Base-by-base conservation (phyloP, 1,140 invertebrate genomes). In the Tetramorium alpestre region DNA sequence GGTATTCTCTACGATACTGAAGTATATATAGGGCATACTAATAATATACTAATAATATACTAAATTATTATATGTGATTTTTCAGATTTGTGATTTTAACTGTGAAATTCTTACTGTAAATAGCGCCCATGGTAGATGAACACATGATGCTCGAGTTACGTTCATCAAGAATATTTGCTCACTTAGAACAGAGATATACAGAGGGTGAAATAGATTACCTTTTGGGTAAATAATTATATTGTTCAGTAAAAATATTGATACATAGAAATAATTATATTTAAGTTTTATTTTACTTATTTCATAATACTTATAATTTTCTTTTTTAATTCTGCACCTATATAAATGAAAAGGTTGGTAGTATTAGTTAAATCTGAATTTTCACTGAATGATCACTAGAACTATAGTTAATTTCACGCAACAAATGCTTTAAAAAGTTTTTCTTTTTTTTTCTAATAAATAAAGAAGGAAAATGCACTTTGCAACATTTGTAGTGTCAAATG, bases 91-190 rank as follows among this genome's bases (percentile, higher is more conserved):
- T 44, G 33, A 33, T 33, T 33, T 4, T 33, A 33, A 33, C 33
- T 33, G 33, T 4, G 33, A 33, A 33, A 33, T 75, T 75, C 72
- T 75, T 8, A 33, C 33, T 0, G 51, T 75, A 75, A 75, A 56
- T 56, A 75, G 70, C 54, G 49, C 70, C 28, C 70, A 75, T 38
- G 72, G 28, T 75, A 18, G 18, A 5, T 51, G 72, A 75, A 75
- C 72, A 75, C 51, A 75, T 33, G 69, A 75, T 56, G 28, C 72
- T 22, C 28, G 49, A 56, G 51, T 75, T 75, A 22, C 51, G 72
- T 16, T 75, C 72, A 56, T 73, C 70, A 25, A 75, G 51, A 75
- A 13, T 75, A 56, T 75, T 56, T 56, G 8, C 72, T 41, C 11
- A 75, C 54, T 75, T 75, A 22, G 18, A 75, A 38, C 18, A 5